Percentiles rank a stretch among this genome's conserved stretches.
Evolutionary conservation across 2,113 vertebrate genomes (phyloP).

Genomic region (Hyaena hyaena): DNA sequence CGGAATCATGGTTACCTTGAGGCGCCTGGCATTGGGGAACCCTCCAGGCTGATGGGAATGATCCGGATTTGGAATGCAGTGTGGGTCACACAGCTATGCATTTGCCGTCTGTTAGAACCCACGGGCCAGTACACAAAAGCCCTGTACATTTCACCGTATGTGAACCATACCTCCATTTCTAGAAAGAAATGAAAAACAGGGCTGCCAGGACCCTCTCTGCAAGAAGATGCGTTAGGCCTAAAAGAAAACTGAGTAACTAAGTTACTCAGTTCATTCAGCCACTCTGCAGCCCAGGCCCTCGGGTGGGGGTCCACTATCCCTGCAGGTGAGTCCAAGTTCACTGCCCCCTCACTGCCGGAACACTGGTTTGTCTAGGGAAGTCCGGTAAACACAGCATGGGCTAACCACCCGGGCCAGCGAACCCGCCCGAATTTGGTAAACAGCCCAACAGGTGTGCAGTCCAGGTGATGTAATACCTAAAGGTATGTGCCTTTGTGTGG

Average conservation of each 20-base stretch:
- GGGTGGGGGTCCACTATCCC: fast-evolving
- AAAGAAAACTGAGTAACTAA: not conserved
- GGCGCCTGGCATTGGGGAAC: not conserved
- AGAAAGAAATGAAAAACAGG: not conserved
- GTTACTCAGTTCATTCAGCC: not conserved
- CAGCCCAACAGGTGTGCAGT: not conserved
- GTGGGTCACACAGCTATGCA: not conserved
- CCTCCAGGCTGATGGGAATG: not conserved
- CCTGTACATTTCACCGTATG: not conserved
- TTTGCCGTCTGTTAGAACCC: not conserved
- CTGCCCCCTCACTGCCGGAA: not conserved
- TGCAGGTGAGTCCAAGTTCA: not conserved
- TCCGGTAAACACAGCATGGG: not conserved
- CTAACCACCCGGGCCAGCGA: not conserved
- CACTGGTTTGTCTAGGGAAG: not conserved
- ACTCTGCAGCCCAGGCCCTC: not conserved
- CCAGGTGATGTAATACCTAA: not conserved
- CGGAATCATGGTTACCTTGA: not conserved
- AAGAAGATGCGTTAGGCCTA: not conserved
- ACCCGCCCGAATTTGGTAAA: not conserved
- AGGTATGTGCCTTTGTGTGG: not conserved
- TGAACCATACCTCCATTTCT: not conserved
- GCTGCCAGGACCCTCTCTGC: fast-evolving
- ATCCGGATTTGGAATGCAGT: not conserved
- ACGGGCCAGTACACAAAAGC: not conserved